These are phyloP conservation scores for Maconellicoccus hirsutus DNA, from an alignment of 1,140 invertebrate genomes.

Conservation along the genomic window DNA sequence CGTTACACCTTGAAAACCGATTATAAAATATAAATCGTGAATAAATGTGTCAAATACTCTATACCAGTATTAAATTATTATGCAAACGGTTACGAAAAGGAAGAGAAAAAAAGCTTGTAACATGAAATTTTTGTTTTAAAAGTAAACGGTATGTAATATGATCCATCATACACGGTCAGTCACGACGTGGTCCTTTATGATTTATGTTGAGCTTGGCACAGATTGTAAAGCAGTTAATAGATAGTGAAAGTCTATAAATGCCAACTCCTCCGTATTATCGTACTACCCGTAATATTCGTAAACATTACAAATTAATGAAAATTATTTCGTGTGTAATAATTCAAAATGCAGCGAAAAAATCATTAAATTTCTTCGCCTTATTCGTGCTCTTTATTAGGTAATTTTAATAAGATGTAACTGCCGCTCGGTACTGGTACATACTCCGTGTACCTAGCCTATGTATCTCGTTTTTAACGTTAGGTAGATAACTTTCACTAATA, in stretches of 20 bases:
- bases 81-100: slow-evolving; percentile 1
- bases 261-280: not conserved
- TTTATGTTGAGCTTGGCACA: slow-evolving; percentile 12
- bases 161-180: slow-evolving; percentile 18
- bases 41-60: not conserved
- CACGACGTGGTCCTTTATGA: slow-evolving; percentile 17
- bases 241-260: slow-evolving; percentile 5
- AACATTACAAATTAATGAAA: slow-evolving; percentile 23
- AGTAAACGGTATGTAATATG: slow-evolving; percentile 16
- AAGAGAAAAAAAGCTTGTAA: slow-evolving; percentile 1
- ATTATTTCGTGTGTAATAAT: slow-evolving; percentile 13
- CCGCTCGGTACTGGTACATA: not conserved
- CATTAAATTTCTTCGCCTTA: not conserved
- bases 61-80: not conserved
- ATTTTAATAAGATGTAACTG: slow-evolving; percentile 9
- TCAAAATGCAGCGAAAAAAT: slow-evolving; percentile 9
- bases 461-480: not conserved
- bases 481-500: not conserved
- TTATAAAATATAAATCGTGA: not conserved
- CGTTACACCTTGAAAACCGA: not conserved
- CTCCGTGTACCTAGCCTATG: not conserved
- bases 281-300: not conserved
- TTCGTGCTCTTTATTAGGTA: not conserved
- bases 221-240: slow-evolving; percentile 5
- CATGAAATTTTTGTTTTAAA: slow-evolving; percentile 12